A percentile compares a stretch with the other conserved stretches of the same genome.
Conservation (phyloP, 1,140 invertebrate species). For the Chelonus insularis region DNA sequence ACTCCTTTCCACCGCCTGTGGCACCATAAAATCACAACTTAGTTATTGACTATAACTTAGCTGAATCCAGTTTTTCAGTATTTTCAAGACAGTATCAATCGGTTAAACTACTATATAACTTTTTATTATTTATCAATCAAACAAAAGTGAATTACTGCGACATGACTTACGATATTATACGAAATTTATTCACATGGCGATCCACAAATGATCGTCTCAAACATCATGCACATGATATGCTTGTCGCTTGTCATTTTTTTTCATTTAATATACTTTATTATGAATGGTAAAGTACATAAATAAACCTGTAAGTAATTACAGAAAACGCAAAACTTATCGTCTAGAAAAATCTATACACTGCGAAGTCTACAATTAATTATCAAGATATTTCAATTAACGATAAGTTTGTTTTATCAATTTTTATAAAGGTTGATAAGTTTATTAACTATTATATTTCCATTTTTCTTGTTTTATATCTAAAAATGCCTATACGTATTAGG, state of each 20-base stretch:
- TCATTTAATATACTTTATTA: constrained; percentile 56
- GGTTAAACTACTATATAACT: too few species aligned
- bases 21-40: constrained; percentile 62
- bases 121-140: constrained; percentile 1
- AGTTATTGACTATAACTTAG: constrained; percentile 46
- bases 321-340: constrained; percentile 56
- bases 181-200: too few species aligned
- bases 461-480: not conserved
- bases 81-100: too few species aligned
- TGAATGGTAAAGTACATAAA: constrained; percentile 56
- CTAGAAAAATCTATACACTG: constrained; percentile 35
- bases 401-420: not conserved
- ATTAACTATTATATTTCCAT: not conserved
- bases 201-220: constrained; percentile 35
- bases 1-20: constrained; percentile 60
- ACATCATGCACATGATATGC: constrained; percentile 23
- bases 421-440: not conserved
- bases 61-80: constrained; percentile 40
- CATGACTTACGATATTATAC: not conserved
- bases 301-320: constrained; percentile 51
- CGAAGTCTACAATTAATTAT: constrained; percentile 24
- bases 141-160: not conserved
- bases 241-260: too few species aligned
- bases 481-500: not conserved
- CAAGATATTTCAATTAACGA: not conserved